A percentile compares a stretch with the other conserved stretches of the same genome.
Evolutionary conservation across 2,113 vertebrate species (phyloP).

Genomic region (Sylvia atricapilla): DNA sequence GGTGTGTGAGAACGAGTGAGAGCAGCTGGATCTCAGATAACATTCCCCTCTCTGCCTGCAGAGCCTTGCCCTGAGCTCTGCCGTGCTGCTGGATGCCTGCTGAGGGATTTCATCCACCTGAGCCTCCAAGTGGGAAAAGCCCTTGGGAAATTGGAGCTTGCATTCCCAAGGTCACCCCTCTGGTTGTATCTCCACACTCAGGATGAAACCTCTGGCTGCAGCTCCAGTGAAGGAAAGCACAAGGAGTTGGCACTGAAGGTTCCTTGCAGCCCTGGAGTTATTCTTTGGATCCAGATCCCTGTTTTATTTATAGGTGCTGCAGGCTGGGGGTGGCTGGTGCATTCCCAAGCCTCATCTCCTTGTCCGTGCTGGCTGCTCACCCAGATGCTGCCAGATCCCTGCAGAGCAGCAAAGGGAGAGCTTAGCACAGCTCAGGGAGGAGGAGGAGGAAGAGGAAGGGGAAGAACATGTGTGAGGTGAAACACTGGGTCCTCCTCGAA

Average conservation of each 20-base stretch:
- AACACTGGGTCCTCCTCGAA: neutral
- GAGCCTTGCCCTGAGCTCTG: neutral
- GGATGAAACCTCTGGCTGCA: neutral
- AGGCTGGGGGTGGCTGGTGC: neutral
- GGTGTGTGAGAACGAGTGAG: neutral
- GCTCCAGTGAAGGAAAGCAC: neutral
- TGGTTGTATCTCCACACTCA: neutral
- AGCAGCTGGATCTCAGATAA: neutral
- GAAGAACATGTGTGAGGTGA: neutral
- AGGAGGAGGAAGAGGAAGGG: neutral
- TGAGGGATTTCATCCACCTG: neutral
- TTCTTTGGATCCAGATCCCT: neutral
- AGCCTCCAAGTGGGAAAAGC: neutral
- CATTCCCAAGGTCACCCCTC: neutral
- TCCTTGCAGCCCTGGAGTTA: neutral
- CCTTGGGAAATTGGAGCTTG: neutral
- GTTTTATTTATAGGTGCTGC: neutral
- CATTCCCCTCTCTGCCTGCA: neutral
- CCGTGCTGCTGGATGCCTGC: neutral
- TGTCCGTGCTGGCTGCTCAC: neutral
- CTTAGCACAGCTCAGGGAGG: neutral
- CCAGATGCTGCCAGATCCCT: neutral
- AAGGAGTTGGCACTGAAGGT: neutral
- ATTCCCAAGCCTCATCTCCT: neutral
- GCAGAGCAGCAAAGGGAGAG: neutral